Evolutionary conservation across 2,888 invertebrate species (phyloP).

Genomic region (Schizotus pectinicornis): DNA sequence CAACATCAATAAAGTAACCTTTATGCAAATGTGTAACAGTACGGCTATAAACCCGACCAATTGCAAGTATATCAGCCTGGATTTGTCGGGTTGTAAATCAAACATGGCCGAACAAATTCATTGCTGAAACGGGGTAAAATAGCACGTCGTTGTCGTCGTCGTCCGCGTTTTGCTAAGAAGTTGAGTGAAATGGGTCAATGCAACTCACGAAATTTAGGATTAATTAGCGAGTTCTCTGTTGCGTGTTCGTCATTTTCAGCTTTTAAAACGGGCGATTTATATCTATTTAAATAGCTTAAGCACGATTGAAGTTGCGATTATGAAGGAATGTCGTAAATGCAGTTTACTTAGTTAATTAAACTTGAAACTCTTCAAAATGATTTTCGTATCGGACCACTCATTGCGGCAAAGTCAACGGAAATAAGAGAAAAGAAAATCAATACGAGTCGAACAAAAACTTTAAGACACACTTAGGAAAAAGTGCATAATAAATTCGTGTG

Average conservation of each 20-base stretch:
- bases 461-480: constrained; percentile 1
- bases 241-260: constrained; percentile 12
- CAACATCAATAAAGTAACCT: constrained; percentile 34
- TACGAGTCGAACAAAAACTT: constrained; percentile 1
- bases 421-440: constrained; percentile 9
- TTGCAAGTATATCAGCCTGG: constrained; percentile 31
- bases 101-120: constrained; percentile 33
- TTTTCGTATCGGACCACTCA: neutral
- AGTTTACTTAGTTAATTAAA: no score
- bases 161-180: constrained; percentile 5
- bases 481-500: constrained; percentile 16
- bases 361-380: neutral
- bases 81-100: constrained; percentile 40
- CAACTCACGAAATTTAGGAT: neutral
- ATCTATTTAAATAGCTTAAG: constrained; percentile 10
- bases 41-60: constrained; percentile 30
- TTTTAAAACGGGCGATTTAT: constrained; percentile 6
- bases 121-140: constrained; percentile 13
- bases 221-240: constrained; percentile 1
- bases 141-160: neutral
- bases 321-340: no score
- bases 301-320: neutral
- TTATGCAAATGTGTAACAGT: constrained; percentile 36
- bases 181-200: neutral
- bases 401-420: no score